Evolutionary conservation across 2,888 invertebrate genomes (phyloP).

Genomic region (Morpho deidamia): DNA sequence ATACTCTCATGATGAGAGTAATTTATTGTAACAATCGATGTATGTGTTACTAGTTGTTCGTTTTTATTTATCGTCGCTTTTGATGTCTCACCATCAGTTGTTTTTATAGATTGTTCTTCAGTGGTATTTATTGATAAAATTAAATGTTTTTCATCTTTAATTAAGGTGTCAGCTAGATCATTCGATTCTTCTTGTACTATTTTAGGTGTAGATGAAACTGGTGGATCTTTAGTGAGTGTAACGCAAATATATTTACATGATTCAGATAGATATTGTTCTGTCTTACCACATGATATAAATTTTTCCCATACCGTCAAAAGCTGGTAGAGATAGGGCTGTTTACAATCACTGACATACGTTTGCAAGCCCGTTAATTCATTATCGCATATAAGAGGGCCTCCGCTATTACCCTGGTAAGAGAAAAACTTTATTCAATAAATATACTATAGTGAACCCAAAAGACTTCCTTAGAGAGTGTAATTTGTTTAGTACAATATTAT

Average conservation of each 20-base stretch:
- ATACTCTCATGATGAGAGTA: not conserved
- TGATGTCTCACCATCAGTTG: slow-evolving; percentile 5
- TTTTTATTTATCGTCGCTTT: slow-evolving; percentile 11
- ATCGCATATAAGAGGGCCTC: slow-evolving; percentile 62
- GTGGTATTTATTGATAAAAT: not conserved
- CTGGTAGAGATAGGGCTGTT: slow-evolving; percentile 58
- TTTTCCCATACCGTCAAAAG: slow-evolving; percentile 48
- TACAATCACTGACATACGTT: slow-evolving; percentile 58
- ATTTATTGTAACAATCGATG: slow-evolving; percentile 3
- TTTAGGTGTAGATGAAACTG: not conserved
- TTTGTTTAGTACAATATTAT: too few species aligned
- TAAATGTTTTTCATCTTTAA: not conserved
- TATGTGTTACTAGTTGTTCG: slow-evolving; percentile 3
- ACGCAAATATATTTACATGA: slow-evolving; percentile 44
- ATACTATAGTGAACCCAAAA: too few species aligned
- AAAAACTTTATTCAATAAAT: not conserved
- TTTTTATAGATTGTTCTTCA: not conserved
- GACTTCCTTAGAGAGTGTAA: too few species aligned
- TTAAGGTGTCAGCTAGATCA: not conserved
- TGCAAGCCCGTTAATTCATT: slow-evolving; percentile 52
- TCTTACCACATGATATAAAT: slow-evolving; percentile 51
- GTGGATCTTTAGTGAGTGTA: slow-evolving; percentile 47
- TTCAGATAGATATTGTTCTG: slow-evolving; percentile 46
- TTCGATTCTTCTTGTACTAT: not conserved
- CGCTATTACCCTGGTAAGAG: slow-evolving; percentile 53